Evolutionary conservation across 2,888 invertebrate species (phyloP).

Genomic region (Callosobruchus maculatus): DNA sequence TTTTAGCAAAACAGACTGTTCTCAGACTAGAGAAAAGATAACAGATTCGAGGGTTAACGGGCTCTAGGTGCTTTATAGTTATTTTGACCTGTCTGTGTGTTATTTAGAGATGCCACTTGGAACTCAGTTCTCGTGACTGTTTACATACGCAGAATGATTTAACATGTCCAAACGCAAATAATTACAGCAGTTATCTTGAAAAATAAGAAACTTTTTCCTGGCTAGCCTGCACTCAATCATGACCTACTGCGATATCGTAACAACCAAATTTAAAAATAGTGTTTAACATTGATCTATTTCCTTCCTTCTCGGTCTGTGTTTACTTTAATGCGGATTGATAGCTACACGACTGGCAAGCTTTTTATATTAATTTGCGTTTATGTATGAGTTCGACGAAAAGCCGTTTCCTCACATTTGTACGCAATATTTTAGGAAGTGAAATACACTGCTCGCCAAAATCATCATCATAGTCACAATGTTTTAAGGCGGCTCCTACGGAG

Average conservation of each 20-base stretch:
- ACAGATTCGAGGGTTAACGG: neutral
- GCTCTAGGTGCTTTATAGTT: neutral
- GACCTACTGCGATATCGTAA: neutral
- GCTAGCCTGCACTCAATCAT: neutral
- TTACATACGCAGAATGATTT: neutral
- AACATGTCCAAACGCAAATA: neutral
- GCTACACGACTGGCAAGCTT: neutral
- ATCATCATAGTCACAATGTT: too few relatives aligned
- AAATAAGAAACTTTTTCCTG: neutral
- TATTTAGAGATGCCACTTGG: neutral
- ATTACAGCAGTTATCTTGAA: neutral
- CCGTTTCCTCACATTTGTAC: neutral
- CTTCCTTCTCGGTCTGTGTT: neutral
- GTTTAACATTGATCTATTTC: neutral
- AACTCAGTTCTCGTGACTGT: neutral
- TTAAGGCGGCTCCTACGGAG: too few relatives aligned
- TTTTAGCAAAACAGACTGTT: neutral
- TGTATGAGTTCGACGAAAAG: neutral
- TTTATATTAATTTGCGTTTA: neutral
- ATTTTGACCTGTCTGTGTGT: neutral
- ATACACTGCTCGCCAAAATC: neutral
- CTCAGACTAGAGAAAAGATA: neutral
- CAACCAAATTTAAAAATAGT: neutral
- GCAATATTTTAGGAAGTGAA: neutral
- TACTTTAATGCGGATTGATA: neutral